Evolutionary conservation across 2,113 vertebrate genomes (phyloP), one percentile per base, ranked within the genome.

Genomic region (Saiga tatarica): DNA sequence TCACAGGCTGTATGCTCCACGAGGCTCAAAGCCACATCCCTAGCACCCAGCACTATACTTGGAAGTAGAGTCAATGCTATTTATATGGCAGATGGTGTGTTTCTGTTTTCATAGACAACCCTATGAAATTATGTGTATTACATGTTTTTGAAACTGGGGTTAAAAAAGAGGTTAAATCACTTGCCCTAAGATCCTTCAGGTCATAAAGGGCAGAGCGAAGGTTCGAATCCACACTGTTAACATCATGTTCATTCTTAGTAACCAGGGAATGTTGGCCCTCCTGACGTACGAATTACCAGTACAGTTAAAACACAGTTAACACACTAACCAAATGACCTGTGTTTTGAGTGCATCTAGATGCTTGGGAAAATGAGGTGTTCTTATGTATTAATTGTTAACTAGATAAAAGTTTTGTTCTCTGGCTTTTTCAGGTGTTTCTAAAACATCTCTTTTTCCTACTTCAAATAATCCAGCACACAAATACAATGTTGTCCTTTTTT

Each of bases 371-470:
- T 2, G 62, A 79, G 52, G 33, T 17, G 3, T 39, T 84, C 62
- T 42, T 94, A 6, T 12, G 57, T 62, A 64, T 62, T 94, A 84
- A 79, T 26, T 26, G 36, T 59, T 84, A 97, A 74, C 67, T 33
- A 59, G 88, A 53, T 86, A 59, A 28, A 59, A 28, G 36, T 93
- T 87, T 92, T 81, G 39, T 87, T 57, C 67, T 91, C 7, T 14
- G 36, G 64, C 52, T 60, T 42, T 90, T 90, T 95, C 39, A 23
- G 25, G 42, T 96, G 23, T 88, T 93, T 92, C 76, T 28, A 55
- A 81, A 82, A 76, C 74, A 45, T 26, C 91, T 89, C 12, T 88
- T 87, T 84, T 52, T 87, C 50, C 64, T 67, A 25, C 50, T 95
- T 96, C 39, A 90, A 96, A 78, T 42, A 86, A 33, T 55, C 55